Evolutionary conservation across 2,797 vertebrate species (phyloP).

Genomic region (Nyctibius grandis): DNA sequence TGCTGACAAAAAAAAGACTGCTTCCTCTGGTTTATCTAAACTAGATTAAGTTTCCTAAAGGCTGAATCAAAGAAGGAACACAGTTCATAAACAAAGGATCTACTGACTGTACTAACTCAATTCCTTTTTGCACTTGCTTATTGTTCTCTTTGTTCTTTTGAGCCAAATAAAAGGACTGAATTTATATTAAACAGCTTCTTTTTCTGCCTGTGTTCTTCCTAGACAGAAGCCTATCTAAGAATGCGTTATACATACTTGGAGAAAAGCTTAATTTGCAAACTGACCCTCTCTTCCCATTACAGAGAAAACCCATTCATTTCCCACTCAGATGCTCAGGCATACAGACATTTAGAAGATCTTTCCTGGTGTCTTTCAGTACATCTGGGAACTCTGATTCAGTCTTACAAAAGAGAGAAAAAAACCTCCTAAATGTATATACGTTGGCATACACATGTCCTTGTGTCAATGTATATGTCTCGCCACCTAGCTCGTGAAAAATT

Average conservation of each 20-base stretch:
- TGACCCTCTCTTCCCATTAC: background rate
- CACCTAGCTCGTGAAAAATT: background rate
- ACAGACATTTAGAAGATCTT: background rate
- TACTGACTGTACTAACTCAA: background rate
- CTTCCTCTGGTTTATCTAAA: background rate
- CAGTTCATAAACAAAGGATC: background rate
- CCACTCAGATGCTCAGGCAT: background rate
- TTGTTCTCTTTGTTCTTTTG: background rate
- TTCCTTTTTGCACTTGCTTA: background rate
- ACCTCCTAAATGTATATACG: background rate
- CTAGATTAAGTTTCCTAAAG: background rate
- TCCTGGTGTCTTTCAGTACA: background rate
- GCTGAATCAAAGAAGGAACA: background rate
- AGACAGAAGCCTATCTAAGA: background rate
- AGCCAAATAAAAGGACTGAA: background rate
- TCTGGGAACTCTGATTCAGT: background rate
- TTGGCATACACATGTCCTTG: background rate
- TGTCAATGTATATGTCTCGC: background rate
- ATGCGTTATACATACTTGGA: background rate
- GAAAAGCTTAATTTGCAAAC: background rate
- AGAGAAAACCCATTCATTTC: background rate
- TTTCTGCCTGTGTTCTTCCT: background rate
- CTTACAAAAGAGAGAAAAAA: background rate
- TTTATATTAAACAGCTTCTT: background rate
- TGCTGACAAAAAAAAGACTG: background rate